Evolutionary conservation across 2,113 vertebrate species (phyloP).

Genomic region (Mormyrus iriodes): DNA sequence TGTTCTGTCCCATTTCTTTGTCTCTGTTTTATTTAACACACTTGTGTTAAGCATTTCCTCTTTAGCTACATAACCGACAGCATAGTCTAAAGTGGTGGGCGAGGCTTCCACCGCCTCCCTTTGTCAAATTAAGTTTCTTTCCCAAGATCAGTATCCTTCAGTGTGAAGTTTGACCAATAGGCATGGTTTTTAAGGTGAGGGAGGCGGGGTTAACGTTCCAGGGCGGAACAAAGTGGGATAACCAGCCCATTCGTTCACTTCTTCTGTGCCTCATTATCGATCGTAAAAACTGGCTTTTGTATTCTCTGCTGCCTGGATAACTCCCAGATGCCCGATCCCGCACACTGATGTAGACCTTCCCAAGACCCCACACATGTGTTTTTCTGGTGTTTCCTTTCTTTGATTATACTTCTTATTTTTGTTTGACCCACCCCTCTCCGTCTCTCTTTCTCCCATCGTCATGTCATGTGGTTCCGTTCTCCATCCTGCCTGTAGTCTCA

Average conservation of each 20-base stretch:
- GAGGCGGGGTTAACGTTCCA: not conserved
- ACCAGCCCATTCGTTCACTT: not conserved
- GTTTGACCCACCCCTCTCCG: not conserved
- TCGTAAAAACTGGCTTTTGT: not conserved
- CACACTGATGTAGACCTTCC: not conserved
- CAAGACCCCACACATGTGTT: not conserved
- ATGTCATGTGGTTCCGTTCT: not conserved
- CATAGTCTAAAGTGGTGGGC: not conserved
- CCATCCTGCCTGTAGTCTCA: not conserved
- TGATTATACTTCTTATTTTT: not conserved
- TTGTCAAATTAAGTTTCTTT: not conserved
- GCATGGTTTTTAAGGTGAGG: not conserved
- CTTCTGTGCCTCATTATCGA: not conserved
- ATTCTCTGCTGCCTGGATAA: not conserved
- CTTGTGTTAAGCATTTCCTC: not conserved
- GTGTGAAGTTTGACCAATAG: not conserved
- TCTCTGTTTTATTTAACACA: not conserved
- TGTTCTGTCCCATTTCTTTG: not conserved
- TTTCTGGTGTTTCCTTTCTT: not conserved
- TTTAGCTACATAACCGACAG: not conserved
- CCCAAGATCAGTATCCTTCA: not conserved
- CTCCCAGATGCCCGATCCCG: not conserved
- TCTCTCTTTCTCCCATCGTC: not conserved
- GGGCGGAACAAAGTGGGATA: not conserved
- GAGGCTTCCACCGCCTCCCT: not conserved